Evolutionary conservation across 2,113 vertebrate species (phyloP), one percentile per base, ranked within the genome.

Genomic region (Emydura subglobosa): DNA sequence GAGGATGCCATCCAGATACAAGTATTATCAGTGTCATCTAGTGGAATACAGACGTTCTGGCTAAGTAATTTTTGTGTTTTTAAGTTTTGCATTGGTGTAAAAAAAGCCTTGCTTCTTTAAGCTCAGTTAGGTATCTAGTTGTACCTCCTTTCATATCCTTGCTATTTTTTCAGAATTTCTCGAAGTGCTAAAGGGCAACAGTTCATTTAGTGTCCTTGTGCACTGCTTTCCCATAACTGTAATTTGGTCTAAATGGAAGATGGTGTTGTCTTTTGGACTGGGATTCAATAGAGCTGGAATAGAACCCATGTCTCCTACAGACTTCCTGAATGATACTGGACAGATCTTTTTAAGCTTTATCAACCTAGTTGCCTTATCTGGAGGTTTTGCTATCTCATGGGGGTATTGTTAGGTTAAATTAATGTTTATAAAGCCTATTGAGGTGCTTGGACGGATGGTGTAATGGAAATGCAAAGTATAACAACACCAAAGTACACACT

Each of bases 1-100:
- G 55, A 96, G 96, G 95, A 85, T 95, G 92, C 85, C 92, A 97
- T 94, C 95, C 95, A 92, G 47, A 34, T 16, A 51, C 24, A 82
- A 22, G 1, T 34, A 6, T 76, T 13, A 82, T 53, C 51, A 19
- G 9, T 57, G 25, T 85, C 83, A 29, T 39, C 51, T 1, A 0
- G 0, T 91, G 86, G 72, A 81, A 85, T 85, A 27, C 17, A 55
- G 17, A 27, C 2, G 65, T 93, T 90, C 6, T 6, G 82, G 78
- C 84, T 90, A 83, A 13, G 4, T 3, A 1, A 25, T 78, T 9
- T 6, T n/a, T 19, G 39, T 44, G 10, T 42, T 24, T 24, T 10
- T 24, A 39, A 74, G n/a, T 93, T 76, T 89, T 80, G 53, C 44
- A 54, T 88, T 44, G 76, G 0, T 4, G n/a, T 72, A 5, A 86